A percentile compares a stretch with the other conserved stretches of the same genome.
These are phyloP conservation scores for Margarornis squamiger DNA, from an alignment of 2,797 vertebrate genomes.

Conservation along the genomic window DNA sequence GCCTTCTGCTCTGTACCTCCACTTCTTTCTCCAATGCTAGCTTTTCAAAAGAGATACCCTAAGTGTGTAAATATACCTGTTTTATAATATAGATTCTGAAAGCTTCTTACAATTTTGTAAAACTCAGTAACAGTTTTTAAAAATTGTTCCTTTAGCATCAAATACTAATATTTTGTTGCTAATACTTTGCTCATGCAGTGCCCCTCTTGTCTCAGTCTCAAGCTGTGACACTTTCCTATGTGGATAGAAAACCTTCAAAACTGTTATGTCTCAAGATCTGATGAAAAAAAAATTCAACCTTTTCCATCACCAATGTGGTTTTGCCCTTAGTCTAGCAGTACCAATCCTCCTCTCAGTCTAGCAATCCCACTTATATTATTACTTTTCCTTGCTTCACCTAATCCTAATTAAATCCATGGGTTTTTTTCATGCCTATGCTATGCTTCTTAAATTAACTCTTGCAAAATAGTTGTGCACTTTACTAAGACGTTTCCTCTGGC, in stretches of 20 bases:
- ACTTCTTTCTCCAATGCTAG: accelerated
- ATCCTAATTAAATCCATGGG: not conserved
- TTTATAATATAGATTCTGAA: not conserved
- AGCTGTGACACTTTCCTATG: not conserved
- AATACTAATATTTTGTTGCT: not conserved
- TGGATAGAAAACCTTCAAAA: not conserved
- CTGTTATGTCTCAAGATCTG: not conserved
- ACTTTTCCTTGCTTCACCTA: not conserved
- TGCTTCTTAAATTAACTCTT: not conserved
- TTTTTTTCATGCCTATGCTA: not conserved
- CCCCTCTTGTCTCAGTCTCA: not conserved
- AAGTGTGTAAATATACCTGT: not conserved
- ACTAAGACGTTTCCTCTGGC: not conserved
- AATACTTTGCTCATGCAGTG: not conserved
- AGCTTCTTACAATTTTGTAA: not conserved
- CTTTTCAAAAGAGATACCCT: not conserved
- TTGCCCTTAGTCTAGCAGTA: not conserved
- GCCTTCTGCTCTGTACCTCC: not conserved
- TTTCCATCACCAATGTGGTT: not conserved
- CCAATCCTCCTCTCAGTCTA: not conserved
- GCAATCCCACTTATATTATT: not conserved
- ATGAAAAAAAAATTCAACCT: not conserved
- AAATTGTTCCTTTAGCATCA: not conserved
- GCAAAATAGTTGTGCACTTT: not conserved
- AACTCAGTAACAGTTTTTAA: not conserved